Conservation (phyloP, 2,797 vertebrate genomes). For the Ibycter americanus region DNA sequence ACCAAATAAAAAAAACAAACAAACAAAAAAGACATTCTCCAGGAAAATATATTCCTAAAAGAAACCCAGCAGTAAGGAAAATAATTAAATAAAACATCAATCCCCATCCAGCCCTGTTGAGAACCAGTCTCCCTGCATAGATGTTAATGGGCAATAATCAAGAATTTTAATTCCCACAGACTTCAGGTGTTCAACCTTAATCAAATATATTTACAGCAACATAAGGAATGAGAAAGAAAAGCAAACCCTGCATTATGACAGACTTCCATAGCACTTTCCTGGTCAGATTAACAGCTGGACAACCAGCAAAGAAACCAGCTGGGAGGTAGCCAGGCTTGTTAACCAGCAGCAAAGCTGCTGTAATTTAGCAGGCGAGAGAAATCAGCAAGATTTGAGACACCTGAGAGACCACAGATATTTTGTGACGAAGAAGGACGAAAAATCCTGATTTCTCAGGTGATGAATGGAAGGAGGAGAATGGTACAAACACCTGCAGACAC, state of each 20-base stretch:
- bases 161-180: background rate
- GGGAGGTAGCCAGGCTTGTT: background rate
- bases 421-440: background rate
- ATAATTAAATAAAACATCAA: background rate
- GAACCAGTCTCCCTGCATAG: background rate
- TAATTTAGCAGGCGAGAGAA: constrained; percentile 5
- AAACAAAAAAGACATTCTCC: background rate
- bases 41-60: background rate
- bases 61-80: background rate
- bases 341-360: background rate
- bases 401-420: background rate
- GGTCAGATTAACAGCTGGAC: background rate
- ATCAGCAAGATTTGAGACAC: constrained; percentile 25
- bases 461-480: background rate
- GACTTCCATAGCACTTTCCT: background rate
- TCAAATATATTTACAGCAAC: background rate
- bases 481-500: background rate
- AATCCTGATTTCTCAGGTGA: background rate
- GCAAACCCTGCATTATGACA: background rate
- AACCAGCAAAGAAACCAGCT: background rate
- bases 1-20: too few relatives aligned
- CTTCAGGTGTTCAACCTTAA: background rate
- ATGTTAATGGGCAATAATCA: background rate
- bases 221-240: background rate
- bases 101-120: background rate